Evolutionary conservation across 2,888 invertebrate genomes (phyloP), one percentile per base, ranked within the genome.

Genomic region (Loripinus fragilis): DNA sequence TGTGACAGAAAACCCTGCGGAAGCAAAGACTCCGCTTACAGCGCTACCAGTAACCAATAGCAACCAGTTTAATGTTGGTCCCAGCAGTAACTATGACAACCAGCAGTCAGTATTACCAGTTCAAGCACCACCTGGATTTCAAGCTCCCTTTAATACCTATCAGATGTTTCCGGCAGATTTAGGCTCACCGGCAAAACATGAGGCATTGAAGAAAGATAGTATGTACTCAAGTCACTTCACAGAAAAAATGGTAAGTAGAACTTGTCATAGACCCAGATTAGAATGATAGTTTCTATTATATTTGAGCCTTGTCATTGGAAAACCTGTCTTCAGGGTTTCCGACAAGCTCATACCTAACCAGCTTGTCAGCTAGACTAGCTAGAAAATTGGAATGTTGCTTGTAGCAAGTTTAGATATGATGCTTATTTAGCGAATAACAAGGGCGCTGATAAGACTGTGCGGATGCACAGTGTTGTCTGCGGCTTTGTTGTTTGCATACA

Each of bases 221-320:
- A 33, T 60, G 10, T 60, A 60, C 17, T 33, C 60, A 30, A 60
- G 60, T 33, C 30, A 60, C 1, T 83, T 83, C 55, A 65, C 81
- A 45, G 83, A 83, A 2, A 80, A 75, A 81, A 74, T 83, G 83
- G 83, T 81, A 67, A 76, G 78, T 52, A 28, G n/a, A n/a, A n/a
- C n/a, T n/a, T n/a, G n/a, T n/a, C n/a, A n/a, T n/a, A n/a, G n/a
- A n/a, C n/a, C n/a, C n/a, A n/a, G n/a, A n/a, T n/a, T n/a, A n/a
- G n/a, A n/a, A n/a, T n/a, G n/a, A 55, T 41, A 41, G 41, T 15
- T 41, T 41, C 41, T 41, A 41, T 41, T 41, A 15, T 15, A 41
- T 7, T n/a, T n/a, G n/a, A n/a, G n/a, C n/a, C n/a, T n/a, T n/a
- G n/a, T n/a, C n/a, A n/a, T n/a, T n/a, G n/a, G n/a, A n/a, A n/a